Base-by-base conservation (phyloP, 1,140 invertebrate species). In the Caenorhabditis brenneri region DNA sequence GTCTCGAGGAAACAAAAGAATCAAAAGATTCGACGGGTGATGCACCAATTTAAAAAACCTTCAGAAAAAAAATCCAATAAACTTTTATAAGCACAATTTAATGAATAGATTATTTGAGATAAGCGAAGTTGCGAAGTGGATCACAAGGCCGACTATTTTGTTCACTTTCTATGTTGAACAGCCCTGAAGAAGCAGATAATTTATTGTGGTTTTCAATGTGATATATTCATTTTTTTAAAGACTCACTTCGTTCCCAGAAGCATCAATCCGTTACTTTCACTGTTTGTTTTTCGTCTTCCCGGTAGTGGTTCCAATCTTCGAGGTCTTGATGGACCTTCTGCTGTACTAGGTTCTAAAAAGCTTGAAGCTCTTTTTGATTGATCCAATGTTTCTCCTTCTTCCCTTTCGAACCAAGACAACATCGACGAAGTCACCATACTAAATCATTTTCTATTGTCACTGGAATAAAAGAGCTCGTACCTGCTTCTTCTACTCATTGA, bases 131-230 rank as follows among this genome's bases (percentile, higher is more conserved):
- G n/a, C n/a, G n/a, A n/a, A n/a, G n/a, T n/a, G n/a, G n/a, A n/a
- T n/a, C n/a, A n/a, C n/a, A n/a, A n/a, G n/a, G n/a, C n/a, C n/a
- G n/a, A n/a, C n/a, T n/a, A n/a, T n/a, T n/a, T n/a, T n/a, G n/a
- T n/a, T 99, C 92, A 74, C n/a, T 74, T 74, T 12, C 65, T 39
- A n/a, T 74, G 65, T 74, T 74, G 65, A 7, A 74, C 65, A 9
- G 65, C 65, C 24, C 65, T 74, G 65, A 46, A 74, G 42, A 74
- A 2, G 6, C n/a, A n/a, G n/a, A n/a, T n/a, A 24, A 0, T 42
- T 22, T 10, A 22, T 27, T 55, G 10, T 42, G 39, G 5, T 42
- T 42, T 42, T 42, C 39, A 6, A 6, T 6, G 5, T 5, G 12
- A 42, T 42, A 12, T 42, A 6, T 42, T 42, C 39, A 6, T 12